A percentile compares a stretch with the other conserved stretches of the same genome.
phyloP scores from a whole-genome alignment of 2,797 vertebrate species.

The Myotis planiceps region DNA sequence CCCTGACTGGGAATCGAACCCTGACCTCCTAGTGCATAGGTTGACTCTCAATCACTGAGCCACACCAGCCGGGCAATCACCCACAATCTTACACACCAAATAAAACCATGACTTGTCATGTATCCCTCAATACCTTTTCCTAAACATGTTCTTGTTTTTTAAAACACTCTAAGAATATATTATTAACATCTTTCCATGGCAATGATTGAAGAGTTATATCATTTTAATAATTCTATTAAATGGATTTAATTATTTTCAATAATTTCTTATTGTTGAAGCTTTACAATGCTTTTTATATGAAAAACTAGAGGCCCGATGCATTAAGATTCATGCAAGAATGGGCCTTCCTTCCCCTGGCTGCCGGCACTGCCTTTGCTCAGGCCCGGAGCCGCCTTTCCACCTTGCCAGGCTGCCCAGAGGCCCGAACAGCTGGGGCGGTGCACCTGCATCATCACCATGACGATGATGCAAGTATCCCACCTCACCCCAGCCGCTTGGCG shows the following conservation, averaged over 20 bases:
- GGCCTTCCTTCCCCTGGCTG: too few species aligned
- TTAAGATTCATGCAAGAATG: too few species aligned
- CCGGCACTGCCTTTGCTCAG: accelerated
- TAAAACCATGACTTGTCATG: neutral
- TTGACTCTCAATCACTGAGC: too few species aligned
- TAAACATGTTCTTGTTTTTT: neutral
- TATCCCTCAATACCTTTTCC: neutral
- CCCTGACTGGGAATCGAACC: too few species aligned
- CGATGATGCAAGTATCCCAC: too few species aligned
- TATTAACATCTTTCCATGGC: neutral
- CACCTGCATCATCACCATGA: too few species aligned
- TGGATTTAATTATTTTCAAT: neutral
- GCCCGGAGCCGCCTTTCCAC: too few species aligned
- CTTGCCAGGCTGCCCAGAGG: too few species aligned
- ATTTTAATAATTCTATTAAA: neutral
- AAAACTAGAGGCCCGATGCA: neutral
- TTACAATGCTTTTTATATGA: neutral
- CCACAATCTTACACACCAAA: neutral
- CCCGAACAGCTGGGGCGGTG: too few species aligned
- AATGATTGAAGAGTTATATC: neutral
- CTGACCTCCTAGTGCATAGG: too few species aligned
- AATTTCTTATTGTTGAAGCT: neutral
- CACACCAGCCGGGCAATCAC: neutral
- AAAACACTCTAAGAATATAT: neutral
- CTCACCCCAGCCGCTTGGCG: neutral